Evolutionary conservation across 2,797 vertebrate genomes (phyloP), one percentile per base, ranked within the genome.

Genomic region (Falco naumanni): DNA sequence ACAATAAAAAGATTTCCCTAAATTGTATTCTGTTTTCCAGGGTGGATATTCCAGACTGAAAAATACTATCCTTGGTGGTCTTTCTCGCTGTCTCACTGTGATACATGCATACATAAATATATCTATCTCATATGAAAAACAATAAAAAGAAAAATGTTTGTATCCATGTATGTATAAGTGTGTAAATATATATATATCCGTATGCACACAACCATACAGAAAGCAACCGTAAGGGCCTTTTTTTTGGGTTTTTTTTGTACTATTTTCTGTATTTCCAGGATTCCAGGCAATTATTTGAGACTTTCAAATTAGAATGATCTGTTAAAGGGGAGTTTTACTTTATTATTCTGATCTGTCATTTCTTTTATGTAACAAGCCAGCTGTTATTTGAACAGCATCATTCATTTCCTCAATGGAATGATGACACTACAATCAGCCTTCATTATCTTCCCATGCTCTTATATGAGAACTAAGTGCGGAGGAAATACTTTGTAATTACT

Each of bases 401-500:
- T 70, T 97, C 66, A 89, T 95, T 96, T 97, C 91, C 84, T 94
- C 91, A 87, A 93, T 92, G 80, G 83, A 89, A 93, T 84, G 94
- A 96, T 96, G 93, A 93, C 88, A 95, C 84, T 94, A 95, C 84
- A 98, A 97, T 97, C 92, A 97, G 83, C 91, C 89, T 97, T 97
- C 95, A 95, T 97, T 98, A 97, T 98, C 93, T 97, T 97, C 83
- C 86, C 76, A 88, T 94, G 93, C 91, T 96, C 96, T 97, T 95
- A 90, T 96, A 95, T 85, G 95, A 95, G 96, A 97, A 91, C 88
- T 95, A 96, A 97, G 96, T 86, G 92, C 74, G 94, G 96, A 97
- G 94, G 96, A 97, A 97, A 97, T 82, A 97, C 96, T 97, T 97
- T 83, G 93, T 96, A 97, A 97, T 98, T 97, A 94, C 93, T 96